A percentile compares a stretch with the other conserved stretches of the same genome.
Evolutionary conservation across 2,113 vertebrate genomes (phyloP).

Genomic region (Megaceryle torquata): DNA sequence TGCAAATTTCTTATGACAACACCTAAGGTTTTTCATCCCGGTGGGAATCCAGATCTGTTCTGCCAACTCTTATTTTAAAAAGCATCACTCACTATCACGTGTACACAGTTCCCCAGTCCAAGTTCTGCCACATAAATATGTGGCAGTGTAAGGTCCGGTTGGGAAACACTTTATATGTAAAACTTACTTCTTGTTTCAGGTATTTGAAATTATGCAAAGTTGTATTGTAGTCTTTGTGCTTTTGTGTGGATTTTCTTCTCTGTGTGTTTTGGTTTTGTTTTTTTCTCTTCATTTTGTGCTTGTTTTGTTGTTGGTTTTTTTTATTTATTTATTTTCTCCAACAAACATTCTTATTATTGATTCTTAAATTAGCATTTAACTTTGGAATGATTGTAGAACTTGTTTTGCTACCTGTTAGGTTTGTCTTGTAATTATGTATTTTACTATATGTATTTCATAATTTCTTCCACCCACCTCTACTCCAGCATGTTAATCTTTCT

Average conservation of each 20-base stretch:
- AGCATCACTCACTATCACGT: neutral
- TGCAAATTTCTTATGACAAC: neutral
- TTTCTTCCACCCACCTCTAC: conserved; percentile 56
- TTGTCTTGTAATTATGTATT: conserved; percentile 65
- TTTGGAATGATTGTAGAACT: conserved; percentile 57
- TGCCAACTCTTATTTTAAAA: neutral
- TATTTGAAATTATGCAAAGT: neutral
- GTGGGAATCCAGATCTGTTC: neutral
- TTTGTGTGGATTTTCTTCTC: neutral
- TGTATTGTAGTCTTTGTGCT: neutral
- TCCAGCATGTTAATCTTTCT: conserved; percentile 36
- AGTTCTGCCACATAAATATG: neutral
- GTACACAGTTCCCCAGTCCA: neutral
- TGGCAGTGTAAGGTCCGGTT: neutral
- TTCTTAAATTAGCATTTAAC: conserved; percentile 36
- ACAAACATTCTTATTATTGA: conserved; percentile 29
- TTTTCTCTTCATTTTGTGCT: neutral
- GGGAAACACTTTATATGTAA: neutral
- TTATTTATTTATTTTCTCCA: neutral
- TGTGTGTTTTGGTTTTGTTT: neutral
- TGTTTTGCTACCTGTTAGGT: conserved; percentile 59
- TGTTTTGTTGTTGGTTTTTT: neutral
- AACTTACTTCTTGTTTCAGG: neutral
- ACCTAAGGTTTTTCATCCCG: neutral
- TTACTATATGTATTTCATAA: conserved; percentile 60